Conservation (phyloP, 1,140 invertebrate species). For the Aphelinus atriplicis region DNA sequence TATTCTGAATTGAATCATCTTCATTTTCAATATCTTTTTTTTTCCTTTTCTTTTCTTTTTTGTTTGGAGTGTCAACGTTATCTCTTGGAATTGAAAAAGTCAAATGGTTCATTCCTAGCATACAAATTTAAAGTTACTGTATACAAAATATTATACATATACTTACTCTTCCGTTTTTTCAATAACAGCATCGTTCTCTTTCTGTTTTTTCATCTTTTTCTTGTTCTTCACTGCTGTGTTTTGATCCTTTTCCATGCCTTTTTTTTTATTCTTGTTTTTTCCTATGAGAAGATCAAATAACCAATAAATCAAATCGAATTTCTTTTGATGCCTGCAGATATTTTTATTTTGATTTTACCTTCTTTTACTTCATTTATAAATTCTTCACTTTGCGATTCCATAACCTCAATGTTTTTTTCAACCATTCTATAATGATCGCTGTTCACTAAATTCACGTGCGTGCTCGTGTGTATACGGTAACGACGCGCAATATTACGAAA, state of each 20-base stretch:
- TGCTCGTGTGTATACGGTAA: not conserved
- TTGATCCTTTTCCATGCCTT: not conserved
- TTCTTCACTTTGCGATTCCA: not conserved
- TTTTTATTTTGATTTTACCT: not conserved
- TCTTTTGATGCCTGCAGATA: too few species aligned
- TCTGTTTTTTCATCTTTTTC: conserved; percentile 3
- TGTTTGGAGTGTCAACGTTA: too few species aligned
- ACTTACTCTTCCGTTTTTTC: conserved; percentile 18
- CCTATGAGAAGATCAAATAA: not conserved
- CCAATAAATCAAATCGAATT: too few species aligned
- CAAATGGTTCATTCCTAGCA: too few species aligned
- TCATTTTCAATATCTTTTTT: not conserved
- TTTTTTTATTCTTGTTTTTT: not conserved
- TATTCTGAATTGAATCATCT: conserved; percentile 4
- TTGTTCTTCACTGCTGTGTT: not conserved
- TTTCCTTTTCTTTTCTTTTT: not conserved
- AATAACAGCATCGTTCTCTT: conserved; percentile 1
- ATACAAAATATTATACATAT: not conserved
- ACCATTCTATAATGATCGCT: not conserved
- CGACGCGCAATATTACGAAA: conserved; percentile 6
- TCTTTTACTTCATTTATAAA: conserved; percentile 4
- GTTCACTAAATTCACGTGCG: conserved; percentile 6
- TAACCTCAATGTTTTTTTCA: not conserved
- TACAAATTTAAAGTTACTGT: too few species aligned
- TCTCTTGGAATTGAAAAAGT: too few species aligned